A percentile compares a stretch with the other conserved stretches of the same genome.
Evolutionary conservation across 2,113 vertebrate species (phyloP).

Genomic region (Eubucco bourcierii): DNA sequence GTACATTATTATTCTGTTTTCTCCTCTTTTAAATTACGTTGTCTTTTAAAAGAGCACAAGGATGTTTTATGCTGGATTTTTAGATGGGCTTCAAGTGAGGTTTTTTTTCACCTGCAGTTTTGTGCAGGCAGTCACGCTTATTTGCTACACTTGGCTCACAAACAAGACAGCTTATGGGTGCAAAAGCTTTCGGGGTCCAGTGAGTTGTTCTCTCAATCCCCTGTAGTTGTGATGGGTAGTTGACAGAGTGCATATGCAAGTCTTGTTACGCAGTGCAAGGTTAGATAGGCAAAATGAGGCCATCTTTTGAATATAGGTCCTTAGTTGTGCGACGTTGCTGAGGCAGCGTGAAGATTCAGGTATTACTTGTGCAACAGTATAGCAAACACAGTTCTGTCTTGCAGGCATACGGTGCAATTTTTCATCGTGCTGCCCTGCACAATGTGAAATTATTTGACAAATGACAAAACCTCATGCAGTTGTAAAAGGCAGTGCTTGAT

Average conservation of each 20-base stretch:
- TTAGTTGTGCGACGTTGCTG: not conserved
- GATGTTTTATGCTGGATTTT: conserved; percentile 40
- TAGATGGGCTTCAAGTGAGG: not conserved
- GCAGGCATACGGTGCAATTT: not conserved
- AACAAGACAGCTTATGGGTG: not conserved
- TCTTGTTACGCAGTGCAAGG: not conserved
- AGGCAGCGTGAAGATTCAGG: not conserved
- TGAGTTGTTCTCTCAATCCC: not conserved
- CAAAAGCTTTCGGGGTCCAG: not conserved
- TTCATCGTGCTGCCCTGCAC: not conserved
- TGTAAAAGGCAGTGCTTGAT: not conserved
- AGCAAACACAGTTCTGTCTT: not conserved
- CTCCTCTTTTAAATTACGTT: conserved; percentile 54
- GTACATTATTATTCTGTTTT: conserved; percentile 67
- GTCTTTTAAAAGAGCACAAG: conserved; percentile 49
- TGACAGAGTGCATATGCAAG: not conserved
- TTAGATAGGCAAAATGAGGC: conserved; percentile 1
- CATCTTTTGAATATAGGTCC: not conserved
- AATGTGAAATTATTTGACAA: conserved; percentile 15
- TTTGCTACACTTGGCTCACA: not conserved
- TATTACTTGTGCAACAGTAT: not conserved
- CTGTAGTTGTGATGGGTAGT: not conserved
- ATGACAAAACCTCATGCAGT: not conserved
- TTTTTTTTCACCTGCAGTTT: not conserved
- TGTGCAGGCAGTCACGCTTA: not conserved